Base-by-base conservation (phyloP, 2,113 vertebrate genomes). In the Pygoscelis adeliae region DNA sequence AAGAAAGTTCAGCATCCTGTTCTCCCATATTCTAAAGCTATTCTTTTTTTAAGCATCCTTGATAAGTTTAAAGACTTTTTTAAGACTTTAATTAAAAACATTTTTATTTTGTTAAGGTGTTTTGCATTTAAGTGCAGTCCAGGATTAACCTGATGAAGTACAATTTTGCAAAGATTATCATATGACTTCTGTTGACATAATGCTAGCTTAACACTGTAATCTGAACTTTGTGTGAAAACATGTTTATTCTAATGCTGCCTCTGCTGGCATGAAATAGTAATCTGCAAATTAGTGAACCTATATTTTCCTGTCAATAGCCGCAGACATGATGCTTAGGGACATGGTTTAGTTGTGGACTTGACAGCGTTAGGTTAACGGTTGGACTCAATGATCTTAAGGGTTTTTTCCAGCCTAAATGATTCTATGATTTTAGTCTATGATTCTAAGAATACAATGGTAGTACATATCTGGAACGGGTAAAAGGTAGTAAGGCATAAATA, bases 351-450 rank as follows among this genome's bases (percentile, higher is more conserved):
- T 4, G 15, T 58, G 8, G 11, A 49, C 29, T 65, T 82, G 18
- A 2, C 13, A 62, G 10, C 6, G 3, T 34, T 27, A 66, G 1
- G 0, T 61, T 83, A 62, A 56, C 0, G 1, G 7, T 20, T 58
- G 21, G 22, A 56, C 3, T 32, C 0, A 0, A 18, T 58, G 13
- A 77, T 32, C 6, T 20, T 22, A 55, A 49, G 14, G 4, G 13
- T 15, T 20, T 55, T 73, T 90, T 77, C 22, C 23, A 65, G n/a
- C 2, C 0, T 69, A 62, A 19, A 71, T 26, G 2, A 46, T 21
- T 87, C 4, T 34, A 46, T 46, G 16, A 30, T 66, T 91, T 17
- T 55, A 2, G 30, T 85, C 10, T n/a, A 12, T 53, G 16, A 32
- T 27, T 87, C 50, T 46, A 4, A 22, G 3, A 56, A 47, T 32